Base-by-base conservation (phyloP, 2,888 invertebrate genomes). In the Trichopria drosophilae region DNA sequence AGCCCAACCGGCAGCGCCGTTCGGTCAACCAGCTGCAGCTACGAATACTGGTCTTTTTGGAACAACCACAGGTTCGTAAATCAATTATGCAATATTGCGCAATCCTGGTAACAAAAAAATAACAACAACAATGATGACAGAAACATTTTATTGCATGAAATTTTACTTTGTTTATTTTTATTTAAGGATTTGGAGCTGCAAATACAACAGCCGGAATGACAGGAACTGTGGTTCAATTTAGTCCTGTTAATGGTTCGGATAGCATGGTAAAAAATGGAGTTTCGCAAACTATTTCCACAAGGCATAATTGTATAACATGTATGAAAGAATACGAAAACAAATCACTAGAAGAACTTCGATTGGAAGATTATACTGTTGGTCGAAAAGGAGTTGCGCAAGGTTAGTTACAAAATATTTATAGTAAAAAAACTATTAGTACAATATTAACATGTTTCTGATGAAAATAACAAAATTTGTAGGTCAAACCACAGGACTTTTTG, bases 261-360 rank as follows among this genome's bases (percentile, higher is more conserved):
- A 90, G 93, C 0, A 86, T 96, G 78, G 84, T 93, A 67, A 96
- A 96, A 76, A 87, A 87, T 58, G 93, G 94, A 0, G 82, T 85
- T 3, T 84, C 89, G 3, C 87, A 86, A 68, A 90, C 82, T 58
- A 93, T 99, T 59, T 91, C 85, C 64, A 98, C 96, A 0, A 87
- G 93, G 64, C 94, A 96, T 72, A 92, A 96, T 71, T 97, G 97
- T 74, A 97, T 99, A 53, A 95, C 95, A 1, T 93, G 93, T 51
- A 99, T 99, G 99, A 95, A 96, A 79, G 96, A 98, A 71, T 99
- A 98, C 72, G 97, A 98, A 69, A 77, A 74, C 39, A 99, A 98
- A 75, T 93, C 93, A 0, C 76, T 98, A 18, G 99, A 99, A 77
- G 99, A 99, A 73, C 78, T 99, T 4, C 84, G 98, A 7, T 78